Evolutionary conservation across 2,113 vertebrate genomes (phyloP), one percentile per base, ranked within the genome.

Genomic region (Pterophyllum scalare): DNA sequence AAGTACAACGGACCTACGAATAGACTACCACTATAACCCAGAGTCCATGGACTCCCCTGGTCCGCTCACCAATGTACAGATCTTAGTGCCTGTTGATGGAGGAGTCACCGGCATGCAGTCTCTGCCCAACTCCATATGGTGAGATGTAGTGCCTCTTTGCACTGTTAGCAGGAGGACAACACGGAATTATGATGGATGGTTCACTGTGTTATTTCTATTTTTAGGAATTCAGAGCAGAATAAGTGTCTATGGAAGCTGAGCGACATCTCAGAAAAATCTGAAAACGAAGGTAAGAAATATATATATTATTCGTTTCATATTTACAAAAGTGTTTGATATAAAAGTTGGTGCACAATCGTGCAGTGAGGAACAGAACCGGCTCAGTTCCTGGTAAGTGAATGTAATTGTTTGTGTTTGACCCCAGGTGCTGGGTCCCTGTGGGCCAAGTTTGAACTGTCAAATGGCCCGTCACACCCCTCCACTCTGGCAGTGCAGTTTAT

Each of bases 11-110:
- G 98, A 99, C 88, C 95, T 99, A 61, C 95, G 98, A 85, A 95
- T 99, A 80, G 98, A 99, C 92, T 99, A 98, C 89, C 97, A 96
- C 57, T 99, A 98, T 86, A 99, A 99, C 91, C 98, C 98, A 6
- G 97, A 98, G 60, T 96, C 98, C 78, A 98, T 99, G 98, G 95
- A 94, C 38, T 81, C 90, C 3, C 97, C 98, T 0, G 94, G 95
- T 43, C 91, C 94, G 3, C 97, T 99, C 57, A 95, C 96, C 77
- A 97, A 96, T 65, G 90, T 99, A 4, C 98, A 99, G 91, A 96
- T 99, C 91, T 91, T 98, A 22, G 97, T 99, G 38, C 98, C 98
- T 3, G 96, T 99, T 6, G 97, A 97, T 54, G 98, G 98, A 75
- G 97, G 97, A 24, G 98, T 99, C 87, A 97, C 95, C 77, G 95